Evolutionary conservation across 2,888 invertebrate species (phyloP), one percentile per base, ranked within the genome.

Genomic region (Sinhomidia bicolor): DNA sequence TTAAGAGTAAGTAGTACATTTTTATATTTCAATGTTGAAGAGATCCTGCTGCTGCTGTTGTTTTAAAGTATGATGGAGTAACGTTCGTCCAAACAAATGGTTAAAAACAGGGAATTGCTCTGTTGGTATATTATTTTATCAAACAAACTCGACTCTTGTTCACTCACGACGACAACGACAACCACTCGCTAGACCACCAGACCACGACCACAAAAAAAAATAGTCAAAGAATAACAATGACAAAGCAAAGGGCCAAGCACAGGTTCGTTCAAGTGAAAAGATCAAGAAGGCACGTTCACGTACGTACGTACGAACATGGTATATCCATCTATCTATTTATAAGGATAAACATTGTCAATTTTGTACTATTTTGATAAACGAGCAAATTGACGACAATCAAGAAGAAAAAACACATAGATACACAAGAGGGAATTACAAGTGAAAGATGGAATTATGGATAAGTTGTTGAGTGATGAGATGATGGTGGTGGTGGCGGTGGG

Each of bases 301-400:
- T 23, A 7, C 12, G 41, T 41, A 41, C 4, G 41, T 41, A 41
- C 6, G 41, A 41, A 41, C n/a, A n/a, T n/a, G n/a, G 41, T 9
- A 41, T 47, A 2, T 47, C 14, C 47, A 47, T n/a, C n/a, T n/a
- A n/a, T n/a, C 47, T 47, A 12, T 47, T 47, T 47, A 12, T 14
- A 7, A 2, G 47, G 47, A 2, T 47, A 9, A 12, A 12, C 12
- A 12, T 44, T 1, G 10, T 1, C 10, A 44, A 44, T 9, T 44
- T 12, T 44, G 12, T 12, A 44, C 12, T 44, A 71, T 71, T n/a
- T 20, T 71, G 71, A 41, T 26, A 71, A 32, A 60, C 9, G 44
- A 26, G 74, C 14, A 74, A 74, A 74, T 74, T 74, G 74, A 74
- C 78, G 78, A 78, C 78, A 78, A 78, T 78, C 54, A 78, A 36